phyloP scores from a whole-genome alignment of 2,888 invertebrate species.

The Hedychridium roseum region DNA sequence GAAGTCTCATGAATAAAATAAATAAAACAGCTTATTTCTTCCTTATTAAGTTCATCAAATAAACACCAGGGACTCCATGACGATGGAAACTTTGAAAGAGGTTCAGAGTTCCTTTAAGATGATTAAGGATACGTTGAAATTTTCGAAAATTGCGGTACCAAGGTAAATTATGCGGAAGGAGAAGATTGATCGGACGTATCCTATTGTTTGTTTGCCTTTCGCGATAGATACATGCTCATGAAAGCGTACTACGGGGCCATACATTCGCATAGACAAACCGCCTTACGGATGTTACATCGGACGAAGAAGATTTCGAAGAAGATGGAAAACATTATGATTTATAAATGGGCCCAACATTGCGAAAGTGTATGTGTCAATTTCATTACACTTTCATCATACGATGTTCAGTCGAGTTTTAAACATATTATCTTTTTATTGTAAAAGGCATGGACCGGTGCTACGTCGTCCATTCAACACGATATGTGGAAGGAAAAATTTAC shows the following conservation, averaged over 20 bases:
- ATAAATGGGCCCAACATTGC: conserved; percentile 67
- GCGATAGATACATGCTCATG: conserved; percentile 57
- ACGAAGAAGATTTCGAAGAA: conserved; percentile 60
- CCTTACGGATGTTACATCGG: conserved; percentile 61
- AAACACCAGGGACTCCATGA: conserved; percentile 41
- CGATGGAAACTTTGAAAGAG: conserved; percentile 23
- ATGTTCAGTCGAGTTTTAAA: too few species aligned
- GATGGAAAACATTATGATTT: conserved; percentile 61
- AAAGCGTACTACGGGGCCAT: conserved; percentile 67
- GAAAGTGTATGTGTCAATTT: too few species aligned
- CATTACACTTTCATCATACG: too few species aligned
- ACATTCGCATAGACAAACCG: conserved; percentile 60
- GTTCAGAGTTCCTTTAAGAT: conserved; percentile 27
- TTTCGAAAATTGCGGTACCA: conserved; percentile 25
- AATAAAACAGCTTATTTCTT: background rate
- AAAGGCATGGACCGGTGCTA: conserved; percentile 68
- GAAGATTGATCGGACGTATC: too few species aligned
- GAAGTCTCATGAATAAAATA: background rate
- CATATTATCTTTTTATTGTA: too few species aligned
- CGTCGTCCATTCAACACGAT: conserved; percentile 61
- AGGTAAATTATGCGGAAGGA: too few species aligned
- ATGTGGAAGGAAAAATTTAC: conserved; percentile 67
- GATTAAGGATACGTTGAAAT: conserved; percentile 10
- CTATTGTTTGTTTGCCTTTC: too few species aligned
- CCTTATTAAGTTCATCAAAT: conserved; percentile 46